Evolutionary conservation across 2,888 invertebrate species (phyloP).

Genomic region (Smittia aterrima): DNA sequence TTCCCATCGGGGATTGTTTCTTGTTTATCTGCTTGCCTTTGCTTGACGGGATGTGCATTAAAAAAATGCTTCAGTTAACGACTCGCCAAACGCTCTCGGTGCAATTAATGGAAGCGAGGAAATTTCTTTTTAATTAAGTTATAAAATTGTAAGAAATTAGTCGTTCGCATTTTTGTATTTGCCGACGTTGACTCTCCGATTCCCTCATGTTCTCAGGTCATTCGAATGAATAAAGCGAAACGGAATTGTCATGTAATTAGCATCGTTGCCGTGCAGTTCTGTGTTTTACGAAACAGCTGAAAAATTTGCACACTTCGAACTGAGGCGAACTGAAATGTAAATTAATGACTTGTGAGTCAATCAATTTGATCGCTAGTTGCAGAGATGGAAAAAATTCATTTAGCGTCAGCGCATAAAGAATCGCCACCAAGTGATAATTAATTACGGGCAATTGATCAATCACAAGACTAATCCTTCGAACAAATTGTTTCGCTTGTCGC

Average conservation of each 20-base stretch:
- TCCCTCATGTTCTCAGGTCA: not conserved
- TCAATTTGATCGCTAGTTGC: not conserved
- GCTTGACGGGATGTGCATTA: slow-evolving; percentile 5
- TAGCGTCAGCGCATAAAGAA: not conserved
- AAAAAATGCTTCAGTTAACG: not conserved
- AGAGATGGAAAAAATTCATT: not conserved
- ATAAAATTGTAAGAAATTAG: slow-evolving; percentile 11
- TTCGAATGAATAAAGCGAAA: not conserved
- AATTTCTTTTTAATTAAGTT: slow-evolving; percentile 19
- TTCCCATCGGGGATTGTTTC: not conserved
- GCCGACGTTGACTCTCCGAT: not conserved
- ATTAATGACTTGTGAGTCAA: not conserved
- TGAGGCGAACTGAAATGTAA: not conserved
- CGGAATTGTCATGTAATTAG: not conserved
- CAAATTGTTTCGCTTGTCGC: slow-evolving; percentile 23
- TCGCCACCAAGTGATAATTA: not conserved
- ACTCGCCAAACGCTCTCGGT: not conserved
- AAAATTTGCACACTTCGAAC: not conserved
- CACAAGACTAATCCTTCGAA: slow-evolving; percentile 29
- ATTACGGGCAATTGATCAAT: slow-evolving; percentile 32
- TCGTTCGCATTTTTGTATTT: not conserved
- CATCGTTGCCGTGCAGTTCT: not conserved
- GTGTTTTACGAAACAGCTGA: not conserved
- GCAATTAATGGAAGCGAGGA: not conserved
- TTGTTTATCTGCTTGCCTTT: not conserved